These are phyloP conservation scores for Periphyllus acericola DNA, from an alignment of 2,888 invertebrate species.

Conservation along the genomic window DNA sequence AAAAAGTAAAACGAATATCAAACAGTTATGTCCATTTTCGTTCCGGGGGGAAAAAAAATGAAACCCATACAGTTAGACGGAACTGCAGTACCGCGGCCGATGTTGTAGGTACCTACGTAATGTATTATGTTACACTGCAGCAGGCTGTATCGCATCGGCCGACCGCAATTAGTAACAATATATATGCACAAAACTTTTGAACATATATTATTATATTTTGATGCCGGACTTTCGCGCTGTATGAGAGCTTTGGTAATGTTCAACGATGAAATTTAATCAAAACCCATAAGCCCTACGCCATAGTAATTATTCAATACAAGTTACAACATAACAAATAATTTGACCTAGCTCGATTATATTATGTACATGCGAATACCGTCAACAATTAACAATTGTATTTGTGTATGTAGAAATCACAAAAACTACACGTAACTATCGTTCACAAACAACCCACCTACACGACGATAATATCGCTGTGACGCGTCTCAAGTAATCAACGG, in stretches of 20 bases:
- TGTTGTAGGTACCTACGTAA: neutral
- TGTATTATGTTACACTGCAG: too few relatives aligned
- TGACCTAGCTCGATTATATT: too few relatives aligned
- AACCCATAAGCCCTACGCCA: neutral
- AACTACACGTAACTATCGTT: too few relatives aligned
- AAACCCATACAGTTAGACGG: neutral
- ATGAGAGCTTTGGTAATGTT: neutral
- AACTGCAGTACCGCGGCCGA: neutral
- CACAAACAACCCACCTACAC: too few relatives aligned
- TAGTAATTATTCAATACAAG: too few relatives aligned
- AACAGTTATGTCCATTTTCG: neutral
- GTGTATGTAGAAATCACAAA: too few relatives aligned
- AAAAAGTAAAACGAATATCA: too few relatives aligned
- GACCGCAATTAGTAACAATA: neutral
- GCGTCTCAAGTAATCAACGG: too few relatives aligned
- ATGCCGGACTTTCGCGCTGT: neutral
- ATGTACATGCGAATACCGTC: too few relatives aligned
- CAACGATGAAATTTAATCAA: neutral
- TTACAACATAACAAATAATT: too few relatives aligned
- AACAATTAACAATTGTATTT: too few relatives aligned
- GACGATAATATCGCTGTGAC: too few relatives aligned
- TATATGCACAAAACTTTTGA: neutral
- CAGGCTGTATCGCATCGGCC: neutral
- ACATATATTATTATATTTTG: neutral
- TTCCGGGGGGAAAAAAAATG: neutral